Conservation (phyloP, 1,140 invertebrate species). For the Capitella teleta region DNA sequence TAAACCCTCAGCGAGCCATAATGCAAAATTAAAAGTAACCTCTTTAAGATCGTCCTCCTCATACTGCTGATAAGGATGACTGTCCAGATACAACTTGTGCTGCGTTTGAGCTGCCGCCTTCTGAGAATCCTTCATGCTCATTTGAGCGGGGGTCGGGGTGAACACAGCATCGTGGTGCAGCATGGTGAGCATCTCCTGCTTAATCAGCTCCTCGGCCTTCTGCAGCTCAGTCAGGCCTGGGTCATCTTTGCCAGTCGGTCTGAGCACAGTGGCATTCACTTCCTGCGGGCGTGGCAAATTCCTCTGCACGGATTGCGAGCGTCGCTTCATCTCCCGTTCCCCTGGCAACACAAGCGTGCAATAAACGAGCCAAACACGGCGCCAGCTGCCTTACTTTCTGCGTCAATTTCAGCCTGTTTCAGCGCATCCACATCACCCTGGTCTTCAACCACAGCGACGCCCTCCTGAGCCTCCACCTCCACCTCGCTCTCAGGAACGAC, state of each 20-base stretch:
- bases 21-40: too few species aligned
- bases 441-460: conserved; percentile 35
- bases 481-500: conserved; percentile 79
- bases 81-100: conserved; percentile 71
- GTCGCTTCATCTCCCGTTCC: conserved; percentile 58
- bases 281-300: conserved; percentile 77
- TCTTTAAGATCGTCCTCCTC: too few species aligned
- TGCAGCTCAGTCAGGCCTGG: conserved; percentile 73
- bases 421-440: conserved; percentile 81
- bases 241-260: conserved; percentile 55
- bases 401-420: conserved; percentile 50
- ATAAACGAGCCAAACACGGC: conserved; percentile 14
- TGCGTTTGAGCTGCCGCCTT: conserved; percentile 47
- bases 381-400: conserved; percentile 45
- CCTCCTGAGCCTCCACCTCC: conserved; percentile 36
- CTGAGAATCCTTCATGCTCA: conserved; percentile 34
- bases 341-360: conserved; percentile 21
- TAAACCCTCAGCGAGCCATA: too few species aligned
- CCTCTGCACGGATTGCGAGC: conserved; percentile 81
- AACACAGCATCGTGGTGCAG: conserved; percentile 67
- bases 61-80: conserved; percentile 68
- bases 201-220: conserved; percentile 91
- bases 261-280: conserved; percentile 65
- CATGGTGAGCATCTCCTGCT: conserved; percentile 93
- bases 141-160: conserved; percentile 42